Evolutionary conservation across 1,140 invertebrate genomes (phyloP).

Genomic region (Bombus difficillimus): DNA sequence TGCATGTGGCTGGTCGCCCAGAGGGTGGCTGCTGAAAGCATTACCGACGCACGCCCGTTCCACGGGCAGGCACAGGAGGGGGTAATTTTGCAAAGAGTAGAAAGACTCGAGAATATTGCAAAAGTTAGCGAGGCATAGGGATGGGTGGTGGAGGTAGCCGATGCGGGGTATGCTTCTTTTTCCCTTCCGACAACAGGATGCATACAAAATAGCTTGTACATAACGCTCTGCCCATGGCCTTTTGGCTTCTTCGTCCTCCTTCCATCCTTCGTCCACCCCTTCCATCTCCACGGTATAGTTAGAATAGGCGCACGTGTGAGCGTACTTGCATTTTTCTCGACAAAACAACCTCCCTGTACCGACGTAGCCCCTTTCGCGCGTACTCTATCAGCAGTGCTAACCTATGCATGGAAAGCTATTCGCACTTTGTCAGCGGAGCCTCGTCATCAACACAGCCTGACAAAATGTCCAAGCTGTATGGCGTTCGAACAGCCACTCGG

Average conservation of each 20-base stretch:
- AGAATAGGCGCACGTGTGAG: neutral
- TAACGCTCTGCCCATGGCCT: neutral
- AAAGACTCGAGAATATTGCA: conserved; percentile 70
- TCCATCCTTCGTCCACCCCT: neutral
- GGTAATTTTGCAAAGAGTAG: conserved; percentile 68
- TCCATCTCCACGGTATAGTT: conserved; percentile 21
- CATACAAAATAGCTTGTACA: conserved; percentile 54
- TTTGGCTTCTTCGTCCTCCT: neutral
- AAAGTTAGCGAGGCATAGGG: conserved; percentile 58
- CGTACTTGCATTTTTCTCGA: conserved; percentile 12
- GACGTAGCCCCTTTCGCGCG: conserved; percentile 17
- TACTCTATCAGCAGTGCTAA: conserved; percentile 53
- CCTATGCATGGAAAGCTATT: conserved; percentile 65
- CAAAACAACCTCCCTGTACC: conserved; percentile 17
- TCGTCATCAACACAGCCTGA: conserved; percentile 8
- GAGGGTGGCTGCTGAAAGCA: conserved; percentile 54
- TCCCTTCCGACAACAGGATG: conserved; percentile 62
- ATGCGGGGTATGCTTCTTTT: conserved; percentile 30
- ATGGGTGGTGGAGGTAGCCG: neutral
- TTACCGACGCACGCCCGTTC: conserved; percentile 53
- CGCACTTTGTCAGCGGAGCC: conserved; percentile 25
- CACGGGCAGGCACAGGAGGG: neutral
- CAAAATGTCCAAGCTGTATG: conserved; percentile 39
- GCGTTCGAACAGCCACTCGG: conserved; percentile 44
- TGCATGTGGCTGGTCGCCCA: conserved; percentile 1